Base-by-base conservation (phyloP, 2,888 invertebrate species). In the Petrolisthes cinctipes region DNA sequence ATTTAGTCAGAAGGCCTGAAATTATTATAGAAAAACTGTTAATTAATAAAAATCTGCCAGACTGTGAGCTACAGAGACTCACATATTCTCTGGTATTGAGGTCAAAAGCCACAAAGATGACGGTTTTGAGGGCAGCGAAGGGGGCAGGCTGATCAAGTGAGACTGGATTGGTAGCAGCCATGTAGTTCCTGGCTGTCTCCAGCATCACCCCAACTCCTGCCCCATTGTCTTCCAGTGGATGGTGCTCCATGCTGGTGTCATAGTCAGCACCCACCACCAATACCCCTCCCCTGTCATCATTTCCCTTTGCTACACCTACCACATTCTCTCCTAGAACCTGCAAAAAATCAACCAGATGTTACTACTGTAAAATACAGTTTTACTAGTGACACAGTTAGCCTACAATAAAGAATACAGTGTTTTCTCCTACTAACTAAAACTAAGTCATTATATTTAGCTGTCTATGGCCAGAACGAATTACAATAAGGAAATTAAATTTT, bases 91-190 rank as follows among this genome's bases (percentile, higher is more conserved):
- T 85, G 5, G 85, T 85, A 66, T 88, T 88, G 53, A 88, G 75
- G 37, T 88, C 88, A 73, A 88, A 85, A 14, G 88, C 88, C 1
- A 85, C 88, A 37, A 88, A 88, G n/a, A 88, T 5, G 11, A 89
- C 85, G 1, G 89, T 89, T 7, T 66, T 66, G 3, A 7, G 20
- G 14, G n/a, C 23, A 4, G 54, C 79, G 4, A 61, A 61, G 3
- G 5, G 20, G 7, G 37, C 23, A 4, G 54, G 78, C 17, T 7
- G 4, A 20, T 79, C 71, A 6, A 2, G 4, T 0, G 66, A 76
- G 1, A 4, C 23, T 5, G 68, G 76, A 7, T 51, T 57, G 20
- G 78, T 86, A 5, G 6, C 57, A 0, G 17, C 17, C 85, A 76
- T 85, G 75, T 71, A 88, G 51, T 68, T 73, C 76, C 88, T 82